These are phyloP conservation scores for Acrossocheilus fasciatus DNA, from an alignment of 2,797 vertebrate species.

Conservation along the genomic window DNA sequence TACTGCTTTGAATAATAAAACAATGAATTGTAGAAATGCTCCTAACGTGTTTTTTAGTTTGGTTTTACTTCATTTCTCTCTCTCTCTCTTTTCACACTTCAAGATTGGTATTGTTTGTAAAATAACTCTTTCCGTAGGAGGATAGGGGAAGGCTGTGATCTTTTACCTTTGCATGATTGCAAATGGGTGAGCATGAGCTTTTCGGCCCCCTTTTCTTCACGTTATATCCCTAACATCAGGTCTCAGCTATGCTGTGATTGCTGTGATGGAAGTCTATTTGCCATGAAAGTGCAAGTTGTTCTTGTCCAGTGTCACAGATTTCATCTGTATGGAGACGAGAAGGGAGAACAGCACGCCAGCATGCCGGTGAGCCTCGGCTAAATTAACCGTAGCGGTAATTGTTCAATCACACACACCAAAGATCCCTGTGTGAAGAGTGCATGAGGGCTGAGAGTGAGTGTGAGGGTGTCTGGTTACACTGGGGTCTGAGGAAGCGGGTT, in stretches of 20 bases:
- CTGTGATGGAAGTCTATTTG: constrained; percentile 75
- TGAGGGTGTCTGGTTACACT: constrained; percentile 74
- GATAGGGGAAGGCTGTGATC: constrained; percentile 33
- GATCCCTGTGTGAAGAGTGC: constrained; percentile 66
- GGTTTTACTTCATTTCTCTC: constrained; percentile 25
- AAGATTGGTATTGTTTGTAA: constrained; percentile 64
- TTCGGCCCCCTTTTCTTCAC: constrained; percentile 63
- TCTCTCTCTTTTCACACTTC: constrained; percentile 59
- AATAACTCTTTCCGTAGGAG: constrained; percentile 61
- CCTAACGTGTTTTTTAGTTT: not conserved
- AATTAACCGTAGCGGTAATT: constrained; percentile 81
- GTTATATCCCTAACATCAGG: constrained; percentile 66
- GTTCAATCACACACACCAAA: constrained; percentile 74
- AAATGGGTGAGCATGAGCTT: constrained; percentile 61
- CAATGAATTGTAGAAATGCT: constrained; percentile 36
- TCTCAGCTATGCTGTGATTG: constrained; percentile 68
- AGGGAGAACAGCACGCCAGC: constrained; percentile 64
- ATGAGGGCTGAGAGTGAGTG: constrained; percentile 62
- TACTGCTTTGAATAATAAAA: constrained; percentile 65
- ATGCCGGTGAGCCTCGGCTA: constrained; percentile 63
- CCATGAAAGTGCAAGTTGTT: constrained; percentile 82
- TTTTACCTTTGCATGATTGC: constrained; percentile 45
- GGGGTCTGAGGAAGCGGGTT: constrained; percentile 53
- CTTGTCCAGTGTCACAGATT: constrained; percentile 71
- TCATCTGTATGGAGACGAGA: constrained; percentile 70